Evolutionary conservation across 2,113 vertebrate species (phyloP).

Genomic region (Camelus dromedarius): DNA sequence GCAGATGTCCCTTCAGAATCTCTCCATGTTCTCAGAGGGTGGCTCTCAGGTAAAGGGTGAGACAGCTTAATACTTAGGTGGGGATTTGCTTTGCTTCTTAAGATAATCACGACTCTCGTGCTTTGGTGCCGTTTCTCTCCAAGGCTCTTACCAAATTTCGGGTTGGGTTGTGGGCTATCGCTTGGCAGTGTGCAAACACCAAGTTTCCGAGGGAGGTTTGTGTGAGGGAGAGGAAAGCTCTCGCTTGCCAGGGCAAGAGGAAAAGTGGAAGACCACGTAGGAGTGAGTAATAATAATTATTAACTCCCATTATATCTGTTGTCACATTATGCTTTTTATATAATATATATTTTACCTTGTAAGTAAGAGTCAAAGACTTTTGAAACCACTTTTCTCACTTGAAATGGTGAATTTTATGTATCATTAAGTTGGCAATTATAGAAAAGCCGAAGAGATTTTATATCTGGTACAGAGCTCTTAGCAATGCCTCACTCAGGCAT

Average conservation of each 20-base stretch:
- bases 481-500: background rate
- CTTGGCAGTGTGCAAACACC: background rate
- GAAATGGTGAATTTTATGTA: slow-evolving; percentile 57
- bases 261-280: background rate
- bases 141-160: background rate
- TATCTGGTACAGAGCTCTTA: background rate
- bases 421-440: slow-evolving; percentile 54
- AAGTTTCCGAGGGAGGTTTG: slow-evolving; percentile 15
- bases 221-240: background rate
- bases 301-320: background rate
- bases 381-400: slow-evolving; percentile 53
- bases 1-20: background rate
- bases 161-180: background rate
- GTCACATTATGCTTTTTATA: slow-evolving; percentile 5
- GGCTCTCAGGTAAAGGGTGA: background rate
- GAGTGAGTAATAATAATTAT: background rate
- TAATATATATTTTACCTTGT: slow-evolving; percentile 50
- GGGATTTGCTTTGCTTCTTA: background rate
- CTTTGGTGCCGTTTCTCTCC: background rate
- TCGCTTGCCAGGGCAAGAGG: background rate
- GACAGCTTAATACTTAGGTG: background rate
- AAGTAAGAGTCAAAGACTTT: slow-evolving; percentile 40
- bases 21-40: background rate
- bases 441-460: background rate
- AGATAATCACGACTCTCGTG: background rate